These are phyloP conservation scores for Pilophorus perplexus DNA, from an alignment of 2,888 invertebrate genomes.

Conservation along the genomic window DNA sequence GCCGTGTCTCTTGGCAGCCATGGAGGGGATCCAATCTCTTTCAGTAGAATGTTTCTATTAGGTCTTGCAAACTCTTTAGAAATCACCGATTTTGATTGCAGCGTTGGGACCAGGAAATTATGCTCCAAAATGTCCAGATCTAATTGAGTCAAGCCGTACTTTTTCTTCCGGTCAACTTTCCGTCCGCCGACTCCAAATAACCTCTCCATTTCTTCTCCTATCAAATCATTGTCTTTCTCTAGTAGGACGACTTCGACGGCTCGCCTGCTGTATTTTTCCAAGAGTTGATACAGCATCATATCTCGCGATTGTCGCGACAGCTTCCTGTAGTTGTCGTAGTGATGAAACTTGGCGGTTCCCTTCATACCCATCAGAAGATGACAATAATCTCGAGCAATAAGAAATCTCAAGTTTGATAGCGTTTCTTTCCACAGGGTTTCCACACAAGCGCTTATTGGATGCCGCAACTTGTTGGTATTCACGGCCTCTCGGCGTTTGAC, in stretches of 20 bases:
- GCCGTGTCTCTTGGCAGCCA: constrained; percentile 15
- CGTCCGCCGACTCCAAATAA: constrained; percentile 23
- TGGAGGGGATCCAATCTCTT: constrained; percentile 3
- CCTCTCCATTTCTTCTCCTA: constrained; percentile 35
- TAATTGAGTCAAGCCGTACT: constrained; percentile 19
- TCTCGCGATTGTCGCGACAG: constrained; percentile 8
- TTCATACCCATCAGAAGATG: constrained; percentile 21
- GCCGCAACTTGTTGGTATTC: constrained; percentile 27
- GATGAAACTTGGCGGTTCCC: constrained; percentile 13
- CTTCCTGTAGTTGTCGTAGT: constrained; percentile 15
- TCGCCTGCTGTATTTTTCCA: constrained; percentile 22
- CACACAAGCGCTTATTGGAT: constrained; percentile 24
- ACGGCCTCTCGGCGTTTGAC: constrained; percentile 15
- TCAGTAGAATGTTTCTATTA: constrained; percentile 12
- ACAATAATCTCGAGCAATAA: constrained; percentile 31
- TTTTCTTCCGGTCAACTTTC: constrained; percentile 20
- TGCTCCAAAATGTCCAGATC: constrained; percentile 28
- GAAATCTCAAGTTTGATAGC: constrained; percentile 26
- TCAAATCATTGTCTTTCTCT: constrained; percentile 26
- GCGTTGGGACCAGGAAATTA: constrained; percentile 10
- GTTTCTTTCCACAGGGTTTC: constrained; percentile 31
- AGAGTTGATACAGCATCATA: constrained; percentile 23
- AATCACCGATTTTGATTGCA: constrained; percentile 13
- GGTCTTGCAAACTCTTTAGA: constrained; percentile 8
- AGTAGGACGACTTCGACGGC: constrained; percentile 30